These are phyloP conservation scores for Premnoplex brunnescens DNA, from an alignment of 2,797 vertebrate genomes.

Conservation along the genomic window DNA sequence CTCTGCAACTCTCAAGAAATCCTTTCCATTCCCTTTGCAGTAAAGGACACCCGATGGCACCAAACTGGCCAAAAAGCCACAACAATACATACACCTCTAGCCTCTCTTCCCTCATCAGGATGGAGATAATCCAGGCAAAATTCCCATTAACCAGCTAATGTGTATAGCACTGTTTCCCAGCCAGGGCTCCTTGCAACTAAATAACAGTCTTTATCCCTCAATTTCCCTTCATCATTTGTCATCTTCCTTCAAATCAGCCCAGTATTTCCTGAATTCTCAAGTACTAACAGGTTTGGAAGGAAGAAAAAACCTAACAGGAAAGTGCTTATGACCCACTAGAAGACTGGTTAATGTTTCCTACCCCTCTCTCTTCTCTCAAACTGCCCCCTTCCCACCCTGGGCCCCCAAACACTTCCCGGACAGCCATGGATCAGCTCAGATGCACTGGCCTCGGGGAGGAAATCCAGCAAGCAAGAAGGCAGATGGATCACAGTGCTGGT, in stretches of 20 bases:
- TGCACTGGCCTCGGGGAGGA: not conserved
- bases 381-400: not conserved
- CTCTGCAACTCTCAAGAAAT: not conserved
- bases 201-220: constrained; percentile 44
- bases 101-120: not conserved
- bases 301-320: not conserved
- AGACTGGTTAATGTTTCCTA: not conserved
- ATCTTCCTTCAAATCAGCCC: constrained; percentile 49
- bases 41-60: not conserved
- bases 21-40: not conserved
- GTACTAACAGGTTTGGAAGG: not conserved
- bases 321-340: not conserved
- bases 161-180: not conserved
- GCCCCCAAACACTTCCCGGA: not conserved
- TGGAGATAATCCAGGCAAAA: not conserved
- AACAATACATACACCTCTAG: not conserved
- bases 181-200: constrained; percentile 7
- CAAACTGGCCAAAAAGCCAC: not conserved
- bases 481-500: not conserved
- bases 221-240: constrained; percentile 61
- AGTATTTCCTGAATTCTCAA: constrained; percentile 55
- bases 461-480: not conserved
- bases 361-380: not conserved
- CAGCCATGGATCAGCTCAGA: not conserved
- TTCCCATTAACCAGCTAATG: constrained; percentile 21